Evolutionary conservation across 2,113 vertebrate species (phyloP).

Genomic region (Baryphthengus martii): DNA sequence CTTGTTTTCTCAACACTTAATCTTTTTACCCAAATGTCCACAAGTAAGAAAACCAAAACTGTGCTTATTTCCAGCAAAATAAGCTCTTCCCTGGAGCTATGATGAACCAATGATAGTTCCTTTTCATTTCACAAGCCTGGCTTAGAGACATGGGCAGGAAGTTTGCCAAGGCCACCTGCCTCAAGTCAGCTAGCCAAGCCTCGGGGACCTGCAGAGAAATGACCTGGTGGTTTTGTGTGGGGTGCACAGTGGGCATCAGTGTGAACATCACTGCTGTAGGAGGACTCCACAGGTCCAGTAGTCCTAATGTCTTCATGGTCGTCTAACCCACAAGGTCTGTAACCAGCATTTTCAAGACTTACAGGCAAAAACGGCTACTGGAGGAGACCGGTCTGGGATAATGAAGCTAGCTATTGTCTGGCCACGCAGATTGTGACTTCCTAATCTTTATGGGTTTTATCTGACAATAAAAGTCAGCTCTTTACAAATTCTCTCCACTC

Average conservation of each 20-base stretch:
- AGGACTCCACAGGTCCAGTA: background rate
- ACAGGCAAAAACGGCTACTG: background rate
- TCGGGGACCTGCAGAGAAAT: background rate
- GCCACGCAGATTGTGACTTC: background rate
- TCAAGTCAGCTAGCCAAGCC: background rate
- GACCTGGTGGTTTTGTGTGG: background rate
- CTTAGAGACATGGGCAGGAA: background rate
- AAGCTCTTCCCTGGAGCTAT: background rate
- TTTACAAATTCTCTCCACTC: background rate
- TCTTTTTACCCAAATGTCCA: background rate
- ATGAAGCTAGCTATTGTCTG: background rate
- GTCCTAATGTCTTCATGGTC: background rate
- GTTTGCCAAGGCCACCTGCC: background rate
- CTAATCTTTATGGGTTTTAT: background rate
- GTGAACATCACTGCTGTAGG: rapidly evolving
- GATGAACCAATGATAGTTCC: background rate
- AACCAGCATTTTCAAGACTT: background rate
- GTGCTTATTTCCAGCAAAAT: background rate
- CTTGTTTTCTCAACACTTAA: background rate
- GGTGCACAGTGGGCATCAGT: background rate
- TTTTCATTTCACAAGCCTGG: background rate
- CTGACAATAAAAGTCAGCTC: background rate
- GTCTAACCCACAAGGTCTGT: background rate
- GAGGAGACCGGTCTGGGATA: background rate
- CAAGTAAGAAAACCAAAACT: background rate